Percentiles rank a stretch among this genome's conserved stretches.
Conservation (phyloP, 2,113 vertebrate genomes). For the Sisor rabdophorus region DNA sequence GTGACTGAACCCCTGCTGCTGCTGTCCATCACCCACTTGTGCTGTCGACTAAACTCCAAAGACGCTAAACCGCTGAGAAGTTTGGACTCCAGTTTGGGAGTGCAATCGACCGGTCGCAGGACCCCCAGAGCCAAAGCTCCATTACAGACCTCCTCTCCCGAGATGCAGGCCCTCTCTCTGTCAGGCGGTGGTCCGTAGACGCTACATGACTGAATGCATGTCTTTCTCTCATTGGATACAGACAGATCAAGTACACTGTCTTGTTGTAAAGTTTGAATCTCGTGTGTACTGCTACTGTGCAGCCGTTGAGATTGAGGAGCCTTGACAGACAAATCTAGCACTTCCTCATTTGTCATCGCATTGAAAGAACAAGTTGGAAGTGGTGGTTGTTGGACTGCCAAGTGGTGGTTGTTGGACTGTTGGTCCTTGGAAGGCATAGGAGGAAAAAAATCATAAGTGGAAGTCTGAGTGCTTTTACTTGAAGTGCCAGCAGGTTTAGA, state of each 20-base stretch:
- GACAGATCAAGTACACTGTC: constrained; percentile 87
- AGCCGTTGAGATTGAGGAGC: constrained; percentile 63
- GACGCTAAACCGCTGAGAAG: constrained; percentile 63
- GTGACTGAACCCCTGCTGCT: constrained; percentile 53
- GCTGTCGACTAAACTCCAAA: constrained; percentile 77
- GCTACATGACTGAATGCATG: constrained; percentile 50
- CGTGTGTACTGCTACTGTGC: constrained; percentile 39
- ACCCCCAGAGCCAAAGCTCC: constrained; percentile 61
- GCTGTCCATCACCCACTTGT: constrained; percentile 81
- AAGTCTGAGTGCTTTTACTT: constrained; percentile 84
- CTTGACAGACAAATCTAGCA: constrained; percentile 87
- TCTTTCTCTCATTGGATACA: constrained; percentile 74
- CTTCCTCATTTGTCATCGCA: constrained; percentile 76
- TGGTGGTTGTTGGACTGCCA: constrained; percentile 33
- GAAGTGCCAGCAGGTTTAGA: constrained; percentile 73
- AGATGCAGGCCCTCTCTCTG: constrained; percentile 52
- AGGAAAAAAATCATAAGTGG: constrained; percentile 58
- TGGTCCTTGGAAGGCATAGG: constrained; percentile 8
- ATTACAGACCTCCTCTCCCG: constrained; percentile 54
- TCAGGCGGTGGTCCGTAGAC: constrained; percentile 36
- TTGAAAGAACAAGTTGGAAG: constrained; percentile 42
- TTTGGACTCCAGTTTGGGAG: constrained; percentile 70
- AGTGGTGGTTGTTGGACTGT: constrained; percentile 38
- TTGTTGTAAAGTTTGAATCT: constrained; percentile 63
- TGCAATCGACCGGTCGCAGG: constrained; percentile 56